These are phyloP conservation scores for Rhorus exstirpatorius DNA, from an alignment of 2,888 invertebrate species.

Conservation along the genomic window DNA sequence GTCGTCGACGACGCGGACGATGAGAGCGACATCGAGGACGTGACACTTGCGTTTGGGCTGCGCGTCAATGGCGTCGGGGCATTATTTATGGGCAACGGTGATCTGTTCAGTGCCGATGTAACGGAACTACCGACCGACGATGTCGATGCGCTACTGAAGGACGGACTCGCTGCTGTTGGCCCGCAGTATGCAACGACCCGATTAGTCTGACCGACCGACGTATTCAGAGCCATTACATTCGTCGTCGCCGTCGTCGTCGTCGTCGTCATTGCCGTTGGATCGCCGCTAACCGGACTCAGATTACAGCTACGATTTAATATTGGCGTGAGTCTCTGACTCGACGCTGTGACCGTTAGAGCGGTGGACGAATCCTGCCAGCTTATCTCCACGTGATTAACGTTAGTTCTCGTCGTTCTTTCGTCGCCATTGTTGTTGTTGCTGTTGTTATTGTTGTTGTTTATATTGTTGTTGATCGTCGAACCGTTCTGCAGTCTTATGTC, in stretches of 20 bases:
- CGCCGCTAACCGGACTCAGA: conserved; percentile 62
- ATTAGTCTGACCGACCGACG: conserved; percentile 24
- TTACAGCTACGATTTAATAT: conserved; percentile 77
- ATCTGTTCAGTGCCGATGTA: conserved; percentile 77
- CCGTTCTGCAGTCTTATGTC: conserved; percentile 82
- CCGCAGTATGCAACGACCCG: conserved; percentile 78
- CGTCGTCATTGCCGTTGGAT: too few species aligned
- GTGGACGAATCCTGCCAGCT: conserved; percentile 81
- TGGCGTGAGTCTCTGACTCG: conserved; percentile 81
- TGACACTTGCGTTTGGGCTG: conserved; percentile 77
- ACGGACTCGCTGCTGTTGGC: conserved; percentile 80
- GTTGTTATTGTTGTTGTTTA: conserved; percentile 73
- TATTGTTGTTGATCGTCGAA: conserved; percentile 74
- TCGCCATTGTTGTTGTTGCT: conserved; percentile 73
- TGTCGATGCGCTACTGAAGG: conserved; percentile 83
- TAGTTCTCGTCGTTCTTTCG: conserved; percentile 72
- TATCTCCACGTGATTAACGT: conserved; percentile 71
- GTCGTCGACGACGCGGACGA: conserved; percentile 76
- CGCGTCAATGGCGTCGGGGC: conserved; percentile 74
- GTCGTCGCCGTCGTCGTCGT: too few species aligned
- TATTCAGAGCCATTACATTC: conserved; percentile 36
- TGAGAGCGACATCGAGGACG: conserved; percentile 67
- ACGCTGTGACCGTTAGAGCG: conserved; percentile 73
- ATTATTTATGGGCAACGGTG: conserved; percentile 78
- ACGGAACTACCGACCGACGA: conserved; percentile 80